Conservation (phyloP, 2,888 invertebrate genomes). For the Dinocampus coccinellae region DNA sequence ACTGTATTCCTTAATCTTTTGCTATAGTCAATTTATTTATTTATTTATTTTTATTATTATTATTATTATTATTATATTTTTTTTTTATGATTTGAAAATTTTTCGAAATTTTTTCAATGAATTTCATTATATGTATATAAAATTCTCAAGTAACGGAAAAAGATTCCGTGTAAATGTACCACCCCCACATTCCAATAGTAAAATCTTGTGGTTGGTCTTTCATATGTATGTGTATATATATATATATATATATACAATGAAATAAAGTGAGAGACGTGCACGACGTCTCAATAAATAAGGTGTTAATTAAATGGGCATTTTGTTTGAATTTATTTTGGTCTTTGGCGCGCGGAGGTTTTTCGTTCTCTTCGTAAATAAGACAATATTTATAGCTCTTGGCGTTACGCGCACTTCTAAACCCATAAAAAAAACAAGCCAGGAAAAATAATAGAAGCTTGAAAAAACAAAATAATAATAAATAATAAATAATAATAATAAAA, state of each 20-base stretch:
- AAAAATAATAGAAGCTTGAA: background rate
- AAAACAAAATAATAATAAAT: background rate
- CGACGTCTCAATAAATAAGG: slow-evolving; percentile 68
- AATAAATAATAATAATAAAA: background rate
- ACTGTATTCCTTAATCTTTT: slow-evolving; percentile 48
- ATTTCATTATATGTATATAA: slow-evolving; percentile 5
- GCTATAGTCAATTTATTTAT: background rate
- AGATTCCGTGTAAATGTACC: background rate
- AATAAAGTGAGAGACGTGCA: slow-evolving; percentile 15
- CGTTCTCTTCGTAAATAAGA: slow-evolving; percentile 62
- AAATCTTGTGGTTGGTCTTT: slow-evolving; percentile 7
- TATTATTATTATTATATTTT: background rate
- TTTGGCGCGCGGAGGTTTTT: slow-evolving; percentile 47
- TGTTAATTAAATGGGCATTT: slow-evolving; percentile 68
- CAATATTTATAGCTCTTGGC: slow-evolving; percentile 62
- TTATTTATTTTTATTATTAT: no score
- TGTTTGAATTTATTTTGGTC: slow-evolving; percentile 61
- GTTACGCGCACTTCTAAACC: background rate
- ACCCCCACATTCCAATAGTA: slow-evolving; percentile 3
- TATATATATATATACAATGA: background rate
- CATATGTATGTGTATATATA: background rate
- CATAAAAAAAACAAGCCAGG: background rate
- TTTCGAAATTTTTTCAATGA: slow-evolving; percentile 14
- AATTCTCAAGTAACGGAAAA: slow-evolving; percentile 2
- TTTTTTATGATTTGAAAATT: background rate